Evolutionary conservation across 1,140 invertebrate species (phyloP).

Genomic region (Adoxophyes honmai): DNA sequence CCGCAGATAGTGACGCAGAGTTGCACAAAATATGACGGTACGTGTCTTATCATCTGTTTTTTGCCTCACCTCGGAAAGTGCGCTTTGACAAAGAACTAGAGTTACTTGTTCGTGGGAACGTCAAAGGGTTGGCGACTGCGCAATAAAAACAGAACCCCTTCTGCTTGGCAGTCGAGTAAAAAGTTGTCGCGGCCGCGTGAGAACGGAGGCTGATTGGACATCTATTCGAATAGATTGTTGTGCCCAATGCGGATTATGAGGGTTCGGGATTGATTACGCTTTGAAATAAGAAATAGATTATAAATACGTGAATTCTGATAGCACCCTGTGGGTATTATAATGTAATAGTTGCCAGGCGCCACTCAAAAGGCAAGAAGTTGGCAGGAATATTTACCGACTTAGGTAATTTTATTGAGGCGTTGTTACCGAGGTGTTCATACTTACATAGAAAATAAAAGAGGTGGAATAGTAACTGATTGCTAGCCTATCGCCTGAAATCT

Average conservation of each 20-base stretch:
- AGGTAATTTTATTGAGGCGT: no score
- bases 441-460: no score
- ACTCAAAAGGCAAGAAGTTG: no score
- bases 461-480: no score
- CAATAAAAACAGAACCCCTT: no score
- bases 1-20: not conserved
- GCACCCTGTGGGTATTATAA: no score
- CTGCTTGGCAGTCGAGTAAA: no score
- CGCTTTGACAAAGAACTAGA: slow-evolving; percentile 5
- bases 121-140: slow-evolving; percentile 25
- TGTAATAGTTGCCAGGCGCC: no score
- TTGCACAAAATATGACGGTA: not conserved
- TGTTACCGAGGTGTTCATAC: no score
- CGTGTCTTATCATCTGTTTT: slow-evolving; percentile 8
- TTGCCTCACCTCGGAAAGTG: not conserved
- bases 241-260: slow-evolving; percentile 3
- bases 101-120: slow-evolving; percentile 26
- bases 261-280: not conserved
- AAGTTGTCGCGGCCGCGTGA: slow-evolving; percentile 29
- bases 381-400: no score
- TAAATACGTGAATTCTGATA: no score
- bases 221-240: slow-evolving; percentile 17
- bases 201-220: slow-evolving; percentile 31
- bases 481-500: no score
- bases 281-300: not conserved